phyloP scores from a whole-genome alignment of 2,113 vertebrate species.

The Leptobrachium ailaonicum region DNA sequence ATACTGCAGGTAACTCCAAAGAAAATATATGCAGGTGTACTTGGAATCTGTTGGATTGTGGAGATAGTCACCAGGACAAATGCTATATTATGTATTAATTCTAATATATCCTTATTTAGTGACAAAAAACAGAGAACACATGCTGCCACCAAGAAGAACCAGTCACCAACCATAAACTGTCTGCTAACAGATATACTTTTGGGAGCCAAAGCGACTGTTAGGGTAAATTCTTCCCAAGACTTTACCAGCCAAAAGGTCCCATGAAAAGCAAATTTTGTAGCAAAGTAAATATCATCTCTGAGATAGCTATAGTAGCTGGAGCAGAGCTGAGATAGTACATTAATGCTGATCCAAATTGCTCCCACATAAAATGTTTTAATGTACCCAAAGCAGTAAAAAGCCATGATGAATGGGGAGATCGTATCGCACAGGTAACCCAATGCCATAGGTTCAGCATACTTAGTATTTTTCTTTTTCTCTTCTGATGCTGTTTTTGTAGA shows the following conservation, averaged over 20 bases:
- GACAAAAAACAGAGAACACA: conserved; percentile 72
- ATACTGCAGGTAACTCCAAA: conserved; percentile 77
- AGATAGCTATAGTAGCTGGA: conserved; percentile 82
- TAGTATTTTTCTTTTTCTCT: conserved; percentile 87
- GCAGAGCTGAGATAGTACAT: conserved; percentile 73
- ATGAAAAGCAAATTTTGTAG: conserved; percentile 80
- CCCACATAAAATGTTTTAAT: conserved; percentile 70
- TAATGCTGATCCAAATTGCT: conserved; percentile 78
- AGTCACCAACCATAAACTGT: conserved; percentile 75
- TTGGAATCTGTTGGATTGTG: conserved; percentile 76
- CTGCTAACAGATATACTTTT: conserved; percentile 53
- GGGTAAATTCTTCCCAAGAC: conserved; percentile 81
- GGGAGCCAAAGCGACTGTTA: conserved; percentile 55
- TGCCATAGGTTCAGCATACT: conserved; percentile 86
- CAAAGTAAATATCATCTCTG: conserved; percentile 76
- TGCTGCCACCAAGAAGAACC: conserved; percentile 78
- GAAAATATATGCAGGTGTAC: conserved; percentile 65
- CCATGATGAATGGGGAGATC: conserved; percentile 75
- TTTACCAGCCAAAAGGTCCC: conserved; percentile 80
- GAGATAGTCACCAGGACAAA: conserved; percentile 75
- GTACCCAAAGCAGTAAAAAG: conserved; percentile 83
- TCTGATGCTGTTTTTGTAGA: conserved; percentile 70
- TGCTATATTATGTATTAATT: conserved; percentile 75
- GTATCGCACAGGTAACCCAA: conserved; percentile 81
- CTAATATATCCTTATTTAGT: conserved; percentile 75